A percentile compares a stretch with the other conserved stretches of the same genome.
These are phyloP conservation scores for Acanthurus leucopareius DNA, from an alignment of 2,797 vertebrate species.

Conservation along the genomic window DNA sequence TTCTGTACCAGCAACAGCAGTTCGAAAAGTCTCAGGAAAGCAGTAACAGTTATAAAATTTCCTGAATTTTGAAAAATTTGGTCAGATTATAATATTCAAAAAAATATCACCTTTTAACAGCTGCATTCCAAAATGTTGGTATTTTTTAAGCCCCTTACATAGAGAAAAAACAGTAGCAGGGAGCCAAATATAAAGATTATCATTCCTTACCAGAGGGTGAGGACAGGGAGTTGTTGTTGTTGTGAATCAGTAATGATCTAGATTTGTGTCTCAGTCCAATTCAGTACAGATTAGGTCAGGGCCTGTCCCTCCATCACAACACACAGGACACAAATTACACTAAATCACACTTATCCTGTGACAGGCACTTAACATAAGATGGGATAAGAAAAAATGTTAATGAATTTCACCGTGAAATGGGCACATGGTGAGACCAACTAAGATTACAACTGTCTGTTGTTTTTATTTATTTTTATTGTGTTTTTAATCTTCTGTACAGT, in stretches of 20 bases:
- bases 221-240: conserved; percentile 54
- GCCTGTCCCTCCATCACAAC: conserved; percentile 40
- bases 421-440: conserved; percentile 24
- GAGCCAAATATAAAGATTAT: conserved; percentile 76
- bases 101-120: neutral
- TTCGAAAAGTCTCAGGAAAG: neutral
- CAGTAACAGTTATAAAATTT: neutral
- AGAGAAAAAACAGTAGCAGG: conserved; percentile 56
- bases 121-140: conserved; percentile 2
- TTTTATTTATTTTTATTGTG: too few relatives aligned
- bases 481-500: too few relatives aligned
- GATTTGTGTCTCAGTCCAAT: conserved; percentile 72
- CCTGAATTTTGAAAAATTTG: neutral
- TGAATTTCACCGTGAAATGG: conserved; percentile 43
- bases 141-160: neutral
- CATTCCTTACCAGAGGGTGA: conserved; percentile 52
- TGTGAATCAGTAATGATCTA: conserved; percentile 70
- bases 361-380: conserved; percentile 61
- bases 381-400: conserved; percentile 62
- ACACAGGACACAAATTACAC: conserved; percentile 47
- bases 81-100: neutral
- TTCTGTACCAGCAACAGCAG: neutral
- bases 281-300: conserved; percentile 67
- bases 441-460: too few relatives aligned
- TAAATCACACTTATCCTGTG: conserved; percentile 53